Evolutionary conservation across 2,113 vertebrate species (phyloP).

Genomic region (Clarias batrachus): DNA sequence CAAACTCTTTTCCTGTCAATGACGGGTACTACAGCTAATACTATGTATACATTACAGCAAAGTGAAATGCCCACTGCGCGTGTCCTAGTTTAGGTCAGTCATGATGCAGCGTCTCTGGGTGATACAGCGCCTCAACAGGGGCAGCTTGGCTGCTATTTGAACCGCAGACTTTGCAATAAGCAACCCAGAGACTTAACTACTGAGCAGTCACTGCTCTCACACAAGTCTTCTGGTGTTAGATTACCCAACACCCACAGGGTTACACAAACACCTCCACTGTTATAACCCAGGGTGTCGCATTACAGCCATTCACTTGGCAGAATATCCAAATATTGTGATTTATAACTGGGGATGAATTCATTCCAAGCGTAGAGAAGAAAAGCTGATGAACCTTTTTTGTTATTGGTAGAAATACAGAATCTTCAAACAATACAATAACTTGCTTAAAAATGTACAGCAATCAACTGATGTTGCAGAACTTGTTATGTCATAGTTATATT

Average conservation of each 20-base stretch:
- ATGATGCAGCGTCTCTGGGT: no score
- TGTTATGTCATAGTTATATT: background rate
- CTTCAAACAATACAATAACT: background rate
- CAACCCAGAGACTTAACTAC: no score
- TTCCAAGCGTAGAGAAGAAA: background rate
- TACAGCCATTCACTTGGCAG: background rate
- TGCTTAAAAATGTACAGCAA: background rate
- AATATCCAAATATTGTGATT: background rate
- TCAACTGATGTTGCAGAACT: no score
- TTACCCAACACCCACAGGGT: background rate
- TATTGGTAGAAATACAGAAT: background rate
- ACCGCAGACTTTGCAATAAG: no score
- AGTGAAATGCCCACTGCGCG: no score
- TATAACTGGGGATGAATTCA: background rate
- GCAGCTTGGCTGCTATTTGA: no score
- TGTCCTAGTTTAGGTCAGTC: no score
- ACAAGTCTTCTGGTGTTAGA: background rate
- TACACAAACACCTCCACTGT: background rate
- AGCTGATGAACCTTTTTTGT: background rate
- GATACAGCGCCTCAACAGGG: no score
- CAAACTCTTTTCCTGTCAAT: no score
- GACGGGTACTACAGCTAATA: no score
- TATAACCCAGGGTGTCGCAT: background rate
- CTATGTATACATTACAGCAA: no score
- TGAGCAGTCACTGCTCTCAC: background rate